Conservation (phyloP, 2,888 invertebrate genomes). For the Neuroscelio doddi region DNA sequence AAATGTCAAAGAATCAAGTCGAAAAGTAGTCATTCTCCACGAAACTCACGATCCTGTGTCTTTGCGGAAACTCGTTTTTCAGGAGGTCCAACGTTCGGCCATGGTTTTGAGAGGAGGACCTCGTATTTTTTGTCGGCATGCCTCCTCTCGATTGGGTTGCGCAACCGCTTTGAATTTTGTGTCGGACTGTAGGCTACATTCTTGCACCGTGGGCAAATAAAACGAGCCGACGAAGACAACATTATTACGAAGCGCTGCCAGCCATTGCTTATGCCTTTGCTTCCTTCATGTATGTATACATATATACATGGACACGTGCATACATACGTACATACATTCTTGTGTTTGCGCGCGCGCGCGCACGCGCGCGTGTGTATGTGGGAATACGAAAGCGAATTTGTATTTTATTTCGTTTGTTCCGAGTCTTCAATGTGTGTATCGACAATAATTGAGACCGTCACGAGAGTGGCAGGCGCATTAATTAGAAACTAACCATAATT, state of each 20-base stretch:
- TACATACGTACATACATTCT: slow-evolving; percentile 16
- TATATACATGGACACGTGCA: slow-evolving; percentile 47
- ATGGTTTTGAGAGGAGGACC: slow-evolving; percentile 33
- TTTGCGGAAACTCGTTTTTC: slow-evolving; percentile 41
- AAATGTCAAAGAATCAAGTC: neutral
- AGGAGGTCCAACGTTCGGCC: slow-evolving; percentile 24
- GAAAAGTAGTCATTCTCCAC: neutral
- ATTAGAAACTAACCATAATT: slow-evolving; percentile 57
- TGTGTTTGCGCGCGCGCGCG: too few species aligned
- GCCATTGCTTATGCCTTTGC: slow-evolving; percentile 71
- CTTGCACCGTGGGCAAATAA: slow-evolving; percentile 70
- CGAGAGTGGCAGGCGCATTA: slow-evolving; percentile 57
- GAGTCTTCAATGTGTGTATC: slow-evolving; percentile 51
- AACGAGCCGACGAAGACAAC: slow-evolving; percentile 70
- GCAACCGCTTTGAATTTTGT: slow-evolving; percentile 69
- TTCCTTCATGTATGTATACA: slow-evolving; percentile 62
- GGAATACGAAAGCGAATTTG: slow-evolving; percentile 51
- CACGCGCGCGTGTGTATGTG: slow-evolving; percentile 36
- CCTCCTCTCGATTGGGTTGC: slow-evolving; percentile 59
- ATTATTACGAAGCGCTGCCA: slow-evolving; percentile 70
- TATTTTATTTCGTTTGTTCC: slow-evolving; percentile 53
- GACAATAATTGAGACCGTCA: slow-evolving; percentile 64
- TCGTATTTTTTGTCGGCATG: slow-evolving; percentile 36
- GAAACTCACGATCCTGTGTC: neutral
- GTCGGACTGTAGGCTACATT: slow-evolving; percentile 71